Evolutionary conservation across 2,888 invertebrate genomes (phyloP).

Genomic region (Agelastica alni): DNA sequence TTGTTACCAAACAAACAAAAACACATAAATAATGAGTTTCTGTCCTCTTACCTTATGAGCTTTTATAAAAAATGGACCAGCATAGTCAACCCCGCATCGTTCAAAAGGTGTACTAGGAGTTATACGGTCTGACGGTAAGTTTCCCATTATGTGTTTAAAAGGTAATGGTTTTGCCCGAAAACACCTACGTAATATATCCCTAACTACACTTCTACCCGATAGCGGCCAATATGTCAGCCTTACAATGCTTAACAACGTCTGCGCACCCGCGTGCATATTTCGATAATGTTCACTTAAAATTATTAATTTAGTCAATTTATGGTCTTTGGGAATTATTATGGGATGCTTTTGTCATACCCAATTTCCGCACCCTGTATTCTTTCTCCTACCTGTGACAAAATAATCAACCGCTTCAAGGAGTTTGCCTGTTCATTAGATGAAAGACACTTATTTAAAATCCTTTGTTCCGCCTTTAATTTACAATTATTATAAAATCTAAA

Average conservation of each 20-base stretch:
- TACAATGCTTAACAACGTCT: slow-evolving; percentile 7
- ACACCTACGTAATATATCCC: slow-evolving; percentile 10
- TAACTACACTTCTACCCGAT: no score
- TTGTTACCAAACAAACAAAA: slow-evolving; percentile 9
- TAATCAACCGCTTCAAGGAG: no score
- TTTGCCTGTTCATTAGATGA: no score
- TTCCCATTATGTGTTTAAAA: slow-evolving; percentile 1
- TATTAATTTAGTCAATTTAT: not conserved
- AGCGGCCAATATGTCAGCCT: slow-evolving; percentile 22
- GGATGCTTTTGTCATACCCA: no score
- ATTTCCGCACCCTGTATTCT: no score
- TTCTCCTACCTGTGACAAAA: no score
- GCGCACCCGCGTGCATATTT: slow-evolving; percentile 15
- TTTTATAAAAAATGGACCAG: no score
- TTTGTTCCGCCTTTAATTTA: not conserved
- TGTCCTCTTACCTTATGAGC: slow-evolving; percentile 2
- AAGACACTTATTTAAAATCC: not conserved
- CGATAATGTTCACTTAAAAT: slow-evolving; percentile 5
- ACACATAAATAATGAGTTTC: slow-evolving; percentile 6
- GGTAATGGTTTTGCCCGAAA: slow-evolving; percentile 9
- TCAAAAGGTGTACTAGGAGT: no score
- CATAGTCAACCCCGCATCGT: no score
- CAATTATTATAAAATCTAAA: slow-evolving; percentile 4
- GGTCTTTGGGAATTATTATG: not conserved
- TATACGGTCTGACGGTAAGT: no score